phyloP scores from a whole-genome alignment of 2,797 vertebrate genomes.

The Myotis planiceps region DNA sequence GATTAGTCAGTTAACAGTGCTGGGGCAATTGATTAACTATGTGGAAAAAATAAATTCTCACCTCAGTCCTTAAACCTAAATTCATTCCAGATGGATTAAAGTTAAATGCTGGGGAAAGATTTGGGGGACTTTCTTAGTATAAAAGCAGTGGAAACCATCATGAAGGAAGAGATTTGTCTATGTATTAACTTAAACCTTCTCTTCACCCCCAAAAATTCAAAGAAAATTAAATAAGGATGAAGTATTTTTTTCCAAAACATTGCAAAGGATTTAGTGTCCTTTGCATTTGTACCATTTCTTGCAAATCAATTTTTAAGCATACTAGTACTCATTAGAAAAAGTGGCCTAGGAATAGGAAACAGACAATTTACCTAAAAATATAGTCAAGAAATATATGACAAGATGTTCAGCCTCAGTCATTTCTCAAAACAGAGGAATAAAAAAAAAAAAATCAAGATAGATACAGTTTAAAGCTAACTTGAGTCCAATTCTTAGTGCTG shows the following conservation, averaged over 20 bases:
- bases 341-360: background rate
- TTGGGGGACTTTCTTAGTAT: slow-evolving; percentile 13
- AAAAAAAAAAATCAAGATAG: slow-evolving; percentile 15
- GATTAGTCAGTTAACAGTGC: slow-evolving; percentile 50
- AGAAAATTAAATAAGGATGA: slow-evolving; percentile 53
- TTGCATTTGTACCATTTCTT: slow-evolving; percentile 20
- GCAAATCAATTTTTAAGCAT: slow-evolving; percentile 23
- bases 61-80: slow-evolving; percentile 60
- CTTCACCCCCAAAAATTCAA: background rate
- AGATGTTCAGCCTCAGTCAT: slow-evolving; percentile 13
- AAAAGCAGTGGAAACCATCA: slow-evolving; percentile 22
- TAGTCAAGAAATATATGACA: background rate
- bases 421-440: background rate
- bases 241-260: slow-evolving; percentile 55
- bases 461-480: background rate
- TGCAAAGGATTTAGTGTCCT: background rate
- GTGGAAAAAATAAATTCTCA: slow-evolving; percentile 71
- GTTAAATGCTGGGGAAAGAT: slow-evolving; percentile 34
- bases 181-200: slow-evolving; percentile 42
- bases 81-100: slow-evolving; percentile 71
- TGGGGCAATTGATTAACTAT: slow-evolving; percentile 63
- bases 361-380: slow-evolving; percentile 29
- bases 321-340: slow-evolving; percentile 4
- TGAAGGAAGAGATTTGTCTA: slow-evolving; percentile 37
- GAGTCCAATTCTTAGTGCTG: background rate